Evolutionary conservation across 2,888 invertebrate genomes (phyloP).

Genomic region (Steinernema hermaphroditum): DNA sequence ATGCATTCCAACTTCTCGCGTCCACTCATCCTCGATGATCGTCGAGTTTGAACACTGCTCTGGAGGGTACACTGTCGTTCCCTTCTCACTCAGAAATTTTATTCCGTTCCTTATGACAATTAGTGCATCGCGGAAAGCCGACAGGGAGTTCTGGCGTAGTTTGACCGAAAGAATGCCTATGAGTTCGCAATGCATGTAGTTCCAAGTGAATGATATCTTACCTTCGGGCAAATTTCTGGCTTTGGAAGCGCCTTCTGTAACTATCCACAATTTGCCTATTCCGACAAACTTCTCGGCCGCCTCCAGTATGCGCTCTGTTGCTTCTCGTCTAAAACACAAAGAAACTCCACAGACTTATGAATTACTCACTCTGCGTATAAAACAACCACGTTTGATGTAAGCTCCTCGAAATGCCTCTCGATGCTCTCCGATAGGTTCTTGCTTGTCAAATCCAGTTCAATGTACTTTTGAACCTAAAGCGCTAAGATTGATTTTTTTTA

Average conservation of each 20-base stretch:
- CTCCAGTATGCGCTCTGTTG: slow-evolving; percentile 53
- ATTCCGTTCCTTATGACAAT: slow-evolving; percentile 43
- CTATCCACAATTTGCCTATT: slow-evolving; percentile 58
- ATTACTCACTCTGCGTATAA: slow-evolving; percentile 53
- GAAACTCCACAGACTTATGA: too few species aligned
- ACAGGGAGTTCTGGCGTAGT: slow-evolving; percentile 49
- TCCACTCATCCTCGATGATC: slow-evolving; percentile 41
- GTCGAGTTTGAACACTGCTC: slow-evolving; percentile 35
- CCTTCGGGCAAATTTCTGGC: slow-evolving; percentile 57
- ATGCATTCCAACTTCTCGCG: slow-evolving; percentile 36
- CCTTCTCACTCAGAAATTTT: slow-evolving; percentile 32
- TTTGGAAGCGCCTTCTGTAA: slow-evolving; percentile 57
- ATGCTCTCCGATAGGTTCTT: slow-evolving; percentile 42
- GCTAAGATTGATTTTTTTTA: background rate
- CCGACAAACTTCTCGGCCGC: slow-evolving; percentile 39
- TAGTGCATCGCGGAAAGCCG: slow-evolving; percentile 55
- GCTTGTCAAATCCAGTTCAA: slow-evolving; percentile 48
- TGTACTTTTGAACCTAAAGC: slow-evolving; percentile 57
- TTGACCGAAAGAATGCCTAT: slow-evolving; percentile 49
- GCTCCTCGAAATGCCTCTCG: slow-evolving; percentile 54
- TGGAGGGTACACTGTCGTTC: slow-evolving; percentile 36
- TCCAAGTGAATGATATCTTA: too few species aligned
- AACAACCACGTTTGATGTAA: slow-evolving; percentile 62
- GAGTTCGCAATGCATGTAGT: too few species aligned
- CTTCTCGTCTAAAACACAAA: slow-evolving; percentile 42